A percentile compares a stretch with the other conserved stretches of the same genome.
Conservation (phyloP, 23 tunicate species). For the Trididemnum miniatum region DNA sequence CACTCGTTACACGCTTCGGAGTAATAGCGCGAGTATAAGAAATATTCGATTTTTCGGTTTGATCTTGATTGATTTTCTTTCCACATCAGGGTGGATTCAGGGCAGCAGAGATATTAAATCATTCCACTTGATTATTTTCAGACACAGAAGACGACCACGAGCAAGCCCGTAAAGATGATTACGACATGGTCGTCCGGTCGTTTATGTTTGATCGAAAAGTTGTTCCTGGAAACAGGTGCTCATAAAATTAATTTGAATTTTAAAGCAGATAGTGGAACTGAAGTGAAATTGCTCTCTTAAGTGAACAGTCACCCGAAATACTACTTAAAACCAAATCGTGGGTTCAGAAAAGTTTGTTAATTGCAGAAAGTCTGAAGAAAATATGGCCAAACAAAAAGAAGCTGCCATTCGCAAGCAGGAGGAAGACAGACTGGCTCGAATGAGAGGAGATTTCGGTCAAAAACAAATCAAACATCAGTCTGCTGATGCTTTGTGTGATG, state of each 20-base stretch:
- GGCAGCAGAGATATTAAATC: neutral
- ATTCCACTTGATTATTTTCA: neutral
- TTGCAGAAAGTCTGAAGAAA: slow-evolving; percentile 61
- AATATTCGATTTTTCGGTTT: too few relatives aligned
- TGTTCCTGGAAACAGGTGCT: slow-evolving; percentile 74
- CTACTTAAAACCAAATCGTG: too few relatives aligned
- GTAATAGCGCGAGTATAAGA: too few relatives aligned
- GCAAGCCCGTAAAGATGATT: slow-evolving; percentile 40
- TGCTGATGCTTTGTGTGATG: slow-evolving; percentile 76
- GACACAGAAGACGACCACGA: slow-evolving; percentile 55
- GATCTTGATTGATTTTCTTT: too few relatives aligned
- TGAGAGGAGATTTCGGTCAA: slow-evolving; percentile 30
- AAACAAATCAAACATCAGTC: slow-evolving; percentile 61
- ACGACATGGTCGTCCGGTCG: slow-evolving; percentile 61
- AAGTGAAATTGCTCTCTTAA: too few relatives aligned
- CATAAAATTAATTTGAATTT: too few relatives aligned
- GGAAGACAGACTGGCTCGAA: slow-evolving; percentile 51
- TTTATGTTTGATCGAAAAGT: slow-evolving; percentile 78
- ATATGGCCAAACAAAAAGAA: slow-evolving; percentile 47
- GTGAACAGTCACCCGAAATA: too few relatives aligned
- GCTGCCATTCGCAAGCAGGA: slow-evolving; percentile 47
- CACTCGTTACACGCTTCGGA: too few relatives aligned
- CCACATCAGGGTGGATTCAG: too few relatives aligned
- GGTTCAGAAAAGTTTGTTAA: too few relatives aligned
- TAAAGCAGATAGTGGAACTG: too few relatives aligned